Percentiles rank a stretch among this genome's conserved stretches.
phyloP scores from a whole-genome alignment of 2,888 invertebrate genomes.

The Lysandra coridon region DNA sequence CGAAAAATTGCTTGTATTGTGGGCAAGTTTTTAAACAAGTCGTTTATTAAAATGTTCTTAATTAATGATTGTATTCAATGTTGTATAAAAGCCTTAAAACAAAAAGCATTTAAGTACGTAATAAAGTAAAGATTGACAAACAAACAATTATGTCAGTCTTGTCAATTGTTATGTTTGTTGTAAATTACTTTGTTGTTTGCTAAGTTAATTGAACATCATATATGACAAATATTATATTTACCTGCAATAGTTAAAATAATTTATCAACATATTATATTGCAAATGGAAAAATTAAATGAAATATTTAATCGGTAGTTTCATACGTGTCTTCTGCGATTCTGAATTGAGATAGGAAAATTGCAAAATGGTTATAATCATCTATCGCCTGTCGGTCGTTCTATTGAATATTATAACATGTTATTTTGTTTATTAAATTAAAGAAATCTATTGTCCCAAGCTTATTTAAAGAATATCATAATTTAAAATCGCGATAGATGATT shows the following conservation, averaged over 20 bases:
- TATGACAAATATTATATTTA: background rate
- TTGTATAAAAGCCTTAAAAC: conserved; percentile 3
- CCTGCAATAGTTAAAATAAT: background rate
- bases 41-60: too few relatives aligned
- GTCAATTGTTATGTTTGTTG: background rate
- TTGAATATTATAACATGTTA: background rate
- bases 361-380: background rate
- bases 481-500: too few relatives aligned
- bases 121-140: conserved; percentile 4
- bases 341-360: background rate
- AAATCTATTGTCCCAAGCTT: too few relatives aligned
- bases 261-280: background rate
- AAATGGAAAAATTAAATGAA: conserved; percentile 45
- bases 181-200: conserved; percentile 22
- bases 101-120: conserved; percentile 4
- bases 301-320: conserved; percentile 39
- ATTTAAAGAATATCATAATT: too few relatives aligned
- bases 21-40: too few relatives aligned
- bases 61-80: background rate
- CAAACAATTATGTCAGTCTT: conserved; percentile 18
- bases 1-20: too few relatives aligned
- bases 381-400: background rate
- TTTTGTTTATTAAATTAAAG: background rate
- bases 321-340: conserved; percentile 42
- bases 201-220: background rate